Evolutionary conservation across 2,888 invertebrate species (phyloP).

Genomic region (Conistra vaccinii): DNA sequence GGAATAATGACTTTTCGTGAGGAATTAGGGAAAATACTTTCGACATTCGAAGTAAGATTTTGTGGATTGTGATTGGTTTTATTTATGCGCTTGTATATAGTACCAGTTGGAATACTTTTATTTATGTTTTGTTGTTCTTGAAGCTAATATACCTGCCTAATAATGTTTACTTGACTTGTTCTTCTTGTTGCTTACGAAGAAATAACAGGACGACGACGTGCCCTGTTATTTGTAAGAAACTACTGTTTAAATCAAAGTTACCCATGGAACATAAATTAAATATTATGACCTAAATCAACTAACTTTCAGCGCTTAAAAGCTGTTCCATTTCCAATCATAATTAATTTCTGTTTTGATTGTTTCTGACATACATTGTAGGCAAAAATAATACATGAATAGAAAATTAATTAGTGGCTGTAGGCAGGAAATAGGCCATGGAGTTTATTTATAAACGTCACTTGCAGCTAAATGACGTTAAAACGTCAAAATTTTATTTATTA

Average conservation of each 20-base stretch:
- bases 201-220: not conserved
- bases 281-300: conserved; percentile 11
- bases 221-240: not conserved
- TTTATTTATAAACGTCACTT: not conserved
- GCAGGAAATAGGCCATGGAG: not conserved
- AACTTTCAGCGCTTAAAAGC: not conserved
- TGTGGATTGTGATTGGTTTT: conserved; percentile 10
- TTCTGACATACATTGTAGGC: not conserved
- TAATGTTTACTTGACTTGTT: not conserved
- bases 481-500: not conserved
- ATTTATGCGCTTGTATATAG: conserved; percentile 2
- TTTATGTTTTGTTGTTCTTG: not conserved
- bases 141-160: not conserved
- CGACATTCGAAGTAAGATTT: conserved; percentile 19
- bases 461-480: no score
- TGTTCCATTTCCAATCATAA: conserved; percentile 17
- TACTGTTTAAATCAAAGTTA: not conserved
- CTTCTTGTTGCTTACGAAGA: not conserved
- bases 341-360: conserved; percentile 14
- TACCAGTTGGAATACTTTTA: not conserved
- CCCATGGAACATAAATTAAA: not conserved
- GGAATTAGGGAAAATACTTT: conserved; percentile 46
- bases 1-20: conserved; percentile 45
- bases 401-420: conserved; percentile 5
- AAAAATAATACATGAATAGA: conserved; percentile 3